These are phyloP conservation scores for Pseudococcus viburni DNA, from an alignment of 2,888 invertebrate species.

Conservation along the genomic window DNA sequence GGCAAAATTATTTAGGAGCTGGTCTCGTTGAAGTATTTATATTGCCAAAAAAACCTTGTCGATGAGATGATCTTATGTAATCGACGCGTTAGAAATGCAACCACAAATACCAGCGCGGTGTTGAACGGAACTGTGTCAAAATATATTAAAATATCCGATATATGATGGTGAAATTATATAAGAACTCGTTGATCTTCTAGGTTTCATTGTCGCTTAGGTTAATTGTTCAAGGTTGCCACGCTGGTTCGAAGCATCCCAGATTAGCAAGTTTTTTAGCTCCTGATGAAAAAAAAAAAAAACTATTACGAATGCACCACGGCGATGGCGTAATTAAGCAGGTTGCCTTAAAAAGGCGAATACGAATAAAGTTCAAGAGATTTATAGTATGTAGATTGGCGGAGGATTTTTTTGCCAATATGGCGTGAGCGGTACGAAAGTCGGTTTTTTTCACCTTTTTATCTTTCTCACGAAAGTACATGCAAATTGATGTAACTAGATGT, in stretches of 20 bases:
- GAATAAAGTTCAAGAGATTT: neutral
- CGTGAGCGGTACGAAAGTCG: neutral
- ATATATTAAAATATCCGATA: slow-evolving; percentile 30
- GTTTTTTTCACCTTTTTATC: neutral
- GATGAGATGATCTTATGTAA: neutral
- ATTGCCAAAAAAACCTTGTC: neutral
- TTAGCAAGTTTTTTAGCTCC: slow-evolving; percentile 9
- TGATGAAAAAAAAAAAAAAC: neutral
- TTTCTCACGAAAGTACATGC: neutral
- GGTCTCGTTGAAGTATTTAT: neutral
- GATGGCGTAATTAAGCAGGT: neutral
- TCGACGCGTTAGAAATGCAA: neutral
- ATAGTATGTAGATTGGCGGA: neutral
- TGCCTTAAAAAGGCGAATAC: neutral
- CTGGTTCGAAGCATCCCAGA: neutral
- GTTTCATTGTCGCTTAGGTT: slow-evolving; percentile 44
- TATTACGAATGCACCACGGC: neutral
- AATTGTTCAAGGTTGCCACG: slow-evolving; percentile 21
- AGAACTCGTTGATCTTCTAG: slow-evolving; percentile 34
- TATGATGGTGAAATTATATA: slow-evolving; percentile 34
- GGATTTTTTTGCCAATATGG: neutral
- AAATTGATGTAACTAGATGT: slow-evolving; percentile 47
- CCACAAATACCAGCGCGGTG: neutral
- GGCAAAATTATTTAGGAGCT: too few species aligned
- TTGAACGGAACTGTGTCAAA: slow-evolving; percentile 38